Base-by-base conservation (phyloP, 1,140 invertebrate species). In the Conus betulinus region DNA sequence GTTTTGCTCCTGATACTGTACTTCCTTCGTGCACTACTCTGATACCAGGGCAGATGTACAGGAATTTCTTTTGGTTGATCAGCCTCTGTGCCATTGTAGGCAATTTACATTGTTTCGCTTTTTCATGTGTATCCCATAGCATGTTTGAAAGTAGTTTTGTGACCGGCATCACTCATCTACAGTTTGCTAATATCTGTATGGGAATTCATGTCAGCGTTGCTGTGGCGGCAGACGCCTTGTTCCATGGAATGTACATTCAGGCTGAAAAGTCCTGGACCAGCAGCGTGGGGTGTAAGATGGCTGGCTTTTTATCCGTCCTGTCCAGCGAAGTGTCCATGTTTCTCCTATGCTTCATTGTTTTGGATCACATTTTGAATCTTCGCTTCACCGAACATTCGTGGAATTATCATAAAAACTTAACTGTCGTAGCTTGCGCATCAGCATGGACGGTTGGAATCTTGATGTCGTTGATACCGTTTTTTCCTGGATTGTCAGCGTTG, bases 11-110 rank as follows among this genome's bases (percentile, higher is more conserved):
- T 23, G 15, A 53, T 7, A 87, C 92, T 57, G 90, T 87, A 79
- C 91, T 93, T 52, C 92, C 91, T 17, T 92, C 90, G 0, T 93
- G 92, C 87, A 39, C 39, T 23, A 90, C 92, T 84, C 85, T 93
- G 51, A 88, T 93, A 84, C 78, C 87, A 23, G 89, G 85, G 15
- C 84, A 90, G 25, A 27, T 91, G 17, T 82, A 93, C 39, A 39
- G 39, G 15, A 27, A 81, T 15, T 90, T 89, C 79, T 57, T 93
- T 15, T 93, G 93, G 93, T 81, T 93, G 25, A 88, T 93, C 25
- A 91, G 89, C 51, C 6, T 89, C 11, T 25, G 82, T 39, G 89
- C 92, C 10, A 51, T 92, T 20, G 7, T 91, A 0, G 92, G 92
- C 39, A 93, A 93, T 71, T 71, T 71, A 6, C 20, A 5, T 71